These are phyloP conservation scores for Oikopleura dioica DNA, from an alignment of 23 tunicate species.

Conservation along the genomic window DNA sequence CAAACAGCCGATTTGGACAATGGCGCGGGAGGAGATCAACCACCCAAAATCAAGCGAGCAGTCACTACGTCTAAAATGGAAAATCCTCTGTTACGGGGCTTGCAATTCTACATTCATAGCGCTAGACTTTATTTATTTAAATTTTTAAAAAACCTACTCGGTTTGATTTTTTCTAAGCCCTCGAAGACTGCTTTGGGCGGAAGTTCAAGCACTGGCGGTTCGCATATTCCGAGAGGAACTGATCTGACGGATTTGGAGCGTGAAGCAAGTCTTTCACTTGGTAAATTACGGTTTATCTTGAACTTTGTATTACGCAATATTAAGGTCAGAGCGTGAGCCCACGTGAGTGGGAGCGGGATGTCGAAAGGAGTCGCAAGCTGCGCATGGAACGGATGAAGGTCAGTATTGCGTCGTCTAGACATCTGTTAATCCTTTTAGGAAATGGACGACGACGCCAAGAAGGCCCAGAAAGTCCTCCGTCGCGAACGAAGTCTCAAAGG, in stretches of 20 bases:
- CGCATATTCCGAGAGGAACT: background rate
- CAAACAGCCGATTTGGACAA: background rate
- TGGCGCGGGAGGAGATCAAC: background rate
- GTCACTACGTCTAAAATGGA: background rate
- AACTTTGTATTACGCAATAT: background rate
- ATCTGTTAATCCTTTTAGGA: background rate
- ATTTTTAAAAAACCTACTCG: too few species aligned
- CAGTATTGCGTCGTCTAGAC: background rate
- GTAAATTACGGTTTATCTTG: background rate
- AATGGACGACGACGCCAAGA: constrained; percentile 5
- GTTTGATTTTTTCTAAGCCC: too few species aligned
- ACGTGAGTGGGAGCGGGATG: background rate
- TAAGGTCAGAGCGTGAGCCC: background rate
- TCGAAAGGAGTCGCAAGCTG: background rate
- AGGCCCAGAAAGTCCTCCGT: background rate
- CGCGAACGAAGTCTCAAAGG: constrained; percentile 10
- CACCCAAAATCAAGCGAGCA: background rate
- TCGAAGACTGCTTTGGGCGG: background rate
- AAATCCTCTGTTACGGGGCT: constrained; percentile 4
- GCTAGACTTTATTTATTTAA: background rate
- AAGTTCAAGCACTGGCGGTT: background rate
- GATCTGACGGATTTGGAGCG: background rate
- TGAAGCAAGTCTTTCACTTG: background rate
- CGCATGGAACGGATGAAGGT: background rate
- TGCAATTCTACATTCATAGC: background rate